phyloP scores from a whole-genome alignment of 1,140 invertebrate genomes.

The Drosophila novamexicana region DNA sequence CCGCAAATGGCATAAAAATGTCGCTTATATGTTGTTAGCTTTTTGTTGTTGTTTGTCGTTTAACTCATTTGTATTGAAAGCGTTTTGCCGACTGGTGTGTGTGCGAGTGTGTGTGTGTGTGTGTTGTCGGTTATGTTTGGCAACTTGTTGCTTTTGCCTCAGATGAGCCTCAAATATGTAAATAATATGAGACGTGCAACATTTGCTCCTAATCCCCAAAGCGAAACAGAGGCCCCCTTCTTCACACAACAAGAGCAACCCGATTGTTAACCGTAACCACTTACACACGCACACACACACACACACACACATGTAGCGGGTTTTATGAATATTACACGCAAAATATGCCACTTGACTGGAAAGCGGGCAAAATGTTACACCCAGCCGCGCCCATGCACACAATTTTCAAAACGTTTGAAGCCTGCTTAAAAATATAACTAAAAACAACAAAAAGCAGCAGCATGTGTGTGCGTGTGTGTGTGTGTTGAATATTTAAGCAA shows the following conservation, averaged over 20 bases:
- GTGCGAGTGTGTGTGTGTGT: neutral
- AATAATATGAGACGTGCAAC: slow-evolving; percentile 56
- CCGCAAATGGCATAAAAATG: slow-evolving; percentile 47
- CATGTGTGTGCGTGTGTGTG: neutral
- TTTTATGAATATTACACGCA: slow-evolving; percentile 57
- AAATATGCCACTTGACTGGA: slow-evolving; percentile 56
- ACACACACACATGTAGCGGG: neutral
- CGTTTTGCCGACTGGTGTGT: slow-evolving; percentile 22
- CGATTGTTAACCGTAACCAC: slow-evolving; percentile 32
- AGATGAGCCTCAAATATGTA: slow-evolving; percentile 50
- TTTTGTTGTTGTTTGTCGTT: slow-evolving; percentile 29
- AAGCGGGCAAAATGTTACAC: slow-evolving; percentile 43
- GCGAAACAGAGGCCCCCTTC: neutral
- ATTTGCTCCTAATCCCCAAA: slow-evolving; percentile 52
- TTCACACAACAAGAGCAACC: neutral
- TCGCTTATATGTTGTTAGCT: slow-evolving; percentile 32
- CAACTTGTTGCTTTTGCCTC: slow-evolving; percentile 44
- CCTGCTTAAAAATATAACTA: slow-evolving; percentile 39
- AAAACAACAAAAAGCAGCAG: slow-evolving; percentile 1
- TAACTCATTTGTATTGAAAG: slow-evolving; percentile 55
- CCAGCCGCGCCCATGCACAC: slow-evolving; percentile 13
- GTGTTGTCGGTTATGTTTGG: slow-evolving; percentile 15
- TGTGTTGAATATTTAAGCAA: slow-evolving; percentile 44
- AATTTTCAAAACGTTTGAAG: slow-evolving; percentile 11
- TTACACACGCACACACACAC: slow-evolving; percentile 21